A percentile compares a stretch with the other conserved stretches of the same genome.
phyloP scores from a whole-genome alignment of 2,113 vertebrate species.

The Pteropus alecto region DNA sequence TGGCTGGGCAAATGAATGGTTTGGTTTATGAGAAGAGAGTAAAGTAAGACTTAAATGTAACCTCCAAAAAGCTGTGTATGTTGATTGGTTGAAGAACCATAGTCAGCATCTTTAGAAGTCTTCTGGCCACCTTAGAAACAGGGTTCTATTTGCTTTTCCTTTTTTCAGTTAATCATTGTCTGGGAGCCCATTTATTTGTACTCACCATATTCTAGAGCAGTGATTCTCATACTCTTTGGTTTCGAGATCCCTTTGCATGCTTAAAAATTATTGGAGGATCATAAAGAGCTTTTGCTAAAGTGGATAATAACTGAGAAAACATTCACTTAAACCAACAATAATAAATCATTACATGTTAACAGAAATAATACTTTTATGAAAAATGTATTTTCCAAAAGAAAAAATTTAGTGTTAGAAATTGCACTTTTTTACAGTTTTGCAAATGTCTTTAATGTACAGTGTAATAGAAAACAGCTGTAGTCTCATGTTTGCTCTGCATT shows the following conservation, averaged over 20 bases:
- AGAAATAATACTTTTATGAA: background rate
- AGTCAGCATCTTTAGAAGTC: background rate
- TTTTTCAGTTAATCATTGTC: background rate
- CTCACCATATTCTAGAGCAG: background rate
- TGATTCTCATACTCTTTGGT: background rate
- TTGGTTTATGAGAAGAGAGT: background rate
- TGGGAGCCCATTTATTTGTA: background rate
- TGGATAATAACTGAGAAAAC: background rate
- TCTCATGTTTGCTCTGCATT: background rate
- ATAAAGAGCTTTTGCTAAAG: background rate
- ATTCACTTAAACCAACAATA: background rate
- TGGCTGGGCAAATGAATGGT: constrained; percentile 4
- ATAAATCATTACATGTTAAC: background rate
- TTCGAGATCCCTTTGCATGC: background rate
- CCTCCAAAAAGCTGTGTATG: background rate
- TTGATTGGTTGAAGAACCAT: background rate
- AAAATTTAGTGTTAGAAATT: background rate
- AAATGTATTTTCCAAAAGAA: constrained; percentile 4
- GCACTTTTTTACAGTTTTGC: background rate
- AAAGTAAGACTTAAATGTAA: background rate
- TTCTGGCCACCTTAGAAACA: background rate
- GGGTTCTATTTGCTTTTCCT: background rate
- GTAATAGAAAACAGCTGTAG: constrained; percentile 44
- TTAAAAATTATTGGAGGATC: background rate
- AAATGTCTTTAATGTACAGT: background rate